Evolutionary conservation across 2,888 invertebrate species (phyloP).

Genomic region (Thera obeliscata): DNA sequence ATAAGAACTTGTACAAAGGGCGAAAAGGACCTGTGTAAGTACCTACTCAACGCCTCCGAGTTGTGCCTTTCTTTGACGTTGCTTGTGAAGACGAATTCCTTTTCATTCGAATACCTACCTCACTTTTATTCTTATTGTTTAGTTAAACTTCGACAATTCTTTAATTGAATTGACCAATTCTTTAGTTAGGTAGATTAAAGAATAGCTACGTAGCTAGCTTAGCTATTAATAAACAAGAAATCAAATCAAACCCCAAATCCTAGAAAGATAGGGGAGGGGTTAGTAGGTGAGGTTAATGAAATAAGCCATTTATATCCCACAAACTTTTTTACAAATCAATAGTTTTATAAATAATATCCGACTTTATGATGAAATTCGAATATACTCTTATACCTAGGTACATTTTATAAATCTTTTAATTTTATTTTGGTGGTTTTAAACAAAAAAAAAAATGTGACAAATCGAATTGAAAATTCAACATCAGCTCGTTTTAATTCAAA

Average conservation of each 20-base stretch:
- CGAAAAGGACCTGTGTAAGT: constrained; percentile 48
- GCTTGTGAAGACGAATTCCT: constrained; percentile 49
- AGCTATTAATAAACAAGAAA: too few relatives aligned
- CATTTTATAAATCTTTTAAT: too few relatives aligned
- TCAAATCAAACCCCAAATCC: too few relatives aligned
- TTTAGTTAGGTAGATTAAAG: neutral
- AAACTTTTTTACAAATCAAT: too few relatives aligned
- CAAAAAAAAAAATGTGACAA: neutral
- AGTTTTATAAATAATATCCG: too few relatives aligned
- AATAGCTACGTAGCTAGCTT: too few relatives aligned
- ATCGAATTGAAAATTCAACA: constrained; percentile 31
- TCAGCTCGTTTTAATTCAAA: constrained; percentile 35
- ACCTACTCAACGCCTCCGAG: constrained; percentile 52
- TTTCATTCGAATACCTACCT: constrained; percentile 47
- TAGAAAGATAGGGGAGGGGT: too few relatives aligned
- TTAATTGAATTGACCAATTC: constrained; percentile 17
- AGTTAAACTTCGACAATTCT: constrained; percentile 42
- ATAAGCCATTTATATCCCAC: too few relatives aligned
- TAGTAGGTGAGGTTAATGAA: too few relatives aligned
- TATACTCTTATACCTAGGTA: neutral
- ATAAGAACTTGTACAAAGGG: constrained; percentile 59
- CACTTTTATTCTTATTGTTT: constrained; percentile 50
- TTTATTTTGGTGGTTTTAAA: too few relatives aligned
- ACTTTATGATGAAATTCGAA: too few relatives aligned
- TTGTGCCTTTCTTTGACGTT: constrained; percentile 50